phyloP scores from a whole-genome alignment of 1,140 invertebrate genomes.

The Drosophila rufa region DNA sequence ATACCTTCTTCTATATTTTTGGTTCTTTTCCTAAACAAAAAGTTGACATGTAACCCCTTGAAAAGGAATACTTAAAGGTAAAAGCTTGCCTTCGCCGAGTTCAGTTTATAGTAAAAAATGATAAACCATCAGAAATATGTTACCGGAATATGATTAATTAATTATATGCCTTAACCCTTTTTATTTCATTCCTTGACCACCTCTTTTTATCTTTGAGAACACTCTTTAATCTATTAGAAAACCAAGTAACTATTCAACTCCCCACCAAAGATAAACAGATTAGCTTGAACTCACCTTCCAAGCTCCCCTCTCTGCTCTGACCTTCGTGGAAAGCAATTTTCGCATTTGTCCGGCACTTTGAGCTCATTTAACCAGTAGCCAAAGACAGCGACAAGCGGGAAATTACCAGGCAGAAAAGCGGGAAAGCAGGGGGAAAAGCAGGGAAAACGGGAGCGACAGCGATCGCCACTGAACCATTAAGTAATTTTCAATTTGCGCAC shows the following conservation, averaged over 20 bases:
- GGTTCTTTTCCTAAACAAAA: neutral
- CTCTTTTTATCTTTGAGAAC: neutral
- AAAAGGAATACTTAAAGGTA: neutral
- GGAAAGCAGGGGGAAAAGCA: neutral
- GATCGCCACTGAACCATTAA: slow-evolving; percentile 82
- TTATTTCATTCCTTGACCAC: no score
- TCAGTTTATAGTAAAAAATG: neutral
- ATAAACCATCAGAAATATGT: neutral
- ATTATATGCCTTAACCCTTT: neutral
- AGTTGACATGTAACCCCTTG: neutral
- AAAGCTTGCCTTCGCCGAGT: neutral
- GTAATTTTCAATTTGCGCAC: slow-evolving; percentile 79
- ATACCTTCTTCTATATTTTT: neutral
- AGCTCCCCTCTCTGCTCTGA: neutral
- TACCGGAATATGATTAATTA: neutral
- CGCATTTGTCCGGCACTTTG: slow-evolving; percentile 73
- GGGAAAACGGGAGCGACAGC: slow-evolving; percentile 48
- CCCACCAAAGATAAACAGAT: slow-evolving; percentile 12
- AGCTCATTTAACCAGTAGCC: slow-evolving; percentile 74
- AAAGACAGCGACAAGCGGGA: slow-evolving; percentile 31
- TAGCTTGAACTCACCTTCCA: slow-evolving; percentile 6
- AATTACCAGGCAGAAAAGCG: slow-evolving; percentile 7
- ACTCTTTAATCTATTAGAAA: neutral
- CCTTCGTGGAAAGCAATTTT: slow-evolving; percentile 52
- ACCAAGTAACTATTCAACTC: neutral